These are phyloP conservation scores for Drosophila robusta DNA, from an alignment of 2,888 invertebrate genomes.

Conservation along the genomic window DNA sequence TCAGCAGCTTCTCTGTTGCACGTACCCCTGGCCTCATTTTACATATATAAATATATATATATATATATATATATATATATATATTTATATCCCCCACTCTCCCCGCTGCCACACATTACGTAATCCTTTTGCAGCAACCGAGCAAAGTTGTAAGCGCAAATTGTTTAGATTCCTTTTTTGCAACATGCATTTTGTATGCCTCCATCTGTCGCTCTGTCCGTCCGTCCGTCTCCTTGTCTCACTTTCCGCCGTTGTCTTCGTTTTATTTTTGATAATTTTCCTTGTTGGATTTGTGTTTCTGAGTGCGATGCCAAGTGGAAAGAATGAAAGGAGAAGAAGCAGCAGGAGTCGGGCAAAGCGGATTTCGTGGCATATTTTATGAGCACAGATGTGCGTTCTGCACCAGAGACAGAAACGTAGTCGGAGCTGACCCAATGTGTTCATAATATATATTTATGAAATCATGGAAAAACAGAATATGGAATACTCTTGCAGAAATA, in stretches of 20 bases:
- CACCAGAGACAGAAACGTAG: slow-evolving; percentile 16
- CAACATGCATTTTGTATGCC: slow-evolving; percentile 59
- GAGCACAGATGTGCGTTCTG: slow-evolving; percentile 50
- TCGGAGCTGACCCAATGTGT: slow-evolving; percentile 34
- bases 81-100: too few species aligned
- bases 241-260: slow-evolving; percentile 20
- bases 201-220: slow-evolving; percentile 5
- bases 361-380: slow-evolving; percentile 72
- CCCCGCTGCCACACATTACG: slow-evolving; percentile 30
- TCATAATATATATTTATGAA: slow-evolving; percentile 24
- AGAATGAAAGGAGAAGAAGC: slow-evolving; percentile 5
- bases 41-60: too few species aligned
- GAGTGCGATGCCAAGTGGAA: slow-evolving; percentile 32
- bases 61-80: too few species aligned
- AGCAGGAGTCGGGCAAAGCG: slow-evolving; percentile 39
- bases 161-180: slow-evolving; percentile 67
- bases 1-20: slow-evolving; percentile 18
- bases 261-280: slow-evolving; percentile 72
- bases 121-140: slow-evolving; percentile 63
- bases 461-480: slow-evolving; percentile 4
- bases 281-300: slow-evolving; percentile 61
- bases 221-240: slow-evolving; percentile 8
- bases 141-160: slow-evolving; percentile 56
- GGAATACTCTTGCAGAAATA: background rate
- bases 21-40: slow-evolving; percentile 10